These are phyloP conservation scores for Lycaon pictus DNA, from an alignment of 2,113 vertebrate species.

Conservation along the genomic window DNA sequence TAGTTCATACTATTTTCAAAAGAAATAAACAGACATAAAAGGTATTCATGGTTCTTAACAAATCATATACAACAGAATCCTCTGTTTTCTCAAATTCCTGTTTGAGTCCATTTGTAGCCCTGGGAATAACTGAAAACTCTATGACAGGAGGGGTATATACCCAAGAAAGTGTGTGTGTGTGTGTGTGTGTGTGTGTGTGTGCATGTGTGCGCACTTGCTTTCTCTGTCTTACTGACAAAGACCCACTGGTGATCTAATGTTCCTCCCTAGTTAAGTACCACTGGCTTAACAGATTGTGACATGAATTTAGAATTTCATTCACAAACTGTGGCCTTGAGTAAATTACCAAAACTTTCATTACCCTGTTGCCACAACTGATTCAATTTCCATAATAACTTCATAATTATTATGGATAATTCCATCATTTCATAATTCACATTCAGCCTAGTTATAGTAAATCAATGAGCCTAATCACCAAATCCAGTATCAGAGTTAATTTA, in stretches of 20 bases:
- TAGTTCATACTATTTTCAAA: slow-evolving; percentile 29
- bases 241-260: neutral
- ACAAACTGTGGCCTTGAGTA: slow-evolving; percentile 38
- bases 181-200: neutral
- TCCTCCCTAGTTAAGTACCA: neutral
- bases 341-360: slow-evolving; percentile 23
- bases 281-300: neutral
- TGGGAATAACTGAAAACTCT: neutral
- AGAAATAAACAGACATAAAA: slow-evolving; percentile 38
- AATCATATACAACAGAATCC: neutral
- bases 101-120: neutral
- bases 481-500: slow-evolving; percentile 35
- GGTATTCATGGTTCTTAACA: neutral
- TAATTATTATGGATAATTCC: slow-evolving; percentile 22
- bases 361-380: slow-evolving; percentile 16
- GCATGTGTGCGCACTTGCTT: neutral
- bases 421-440: slow-evolving; percentile 23
- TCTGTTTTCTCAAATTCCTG: neutral
- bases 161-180: neutral
- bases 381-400: slow-evolving; percentile 15
- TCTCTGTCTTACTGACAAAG: neutral
- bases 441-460: neutral
- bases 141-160: neutral
- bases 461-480: neutral
- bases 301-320: slow-evolving; percentile 32